Evolutionary conservation across 2,113 vertebrate species (phyloP), one percentile per base, ranked within the genome.

Genomic region (Mormoops blainvillei): DNA sequence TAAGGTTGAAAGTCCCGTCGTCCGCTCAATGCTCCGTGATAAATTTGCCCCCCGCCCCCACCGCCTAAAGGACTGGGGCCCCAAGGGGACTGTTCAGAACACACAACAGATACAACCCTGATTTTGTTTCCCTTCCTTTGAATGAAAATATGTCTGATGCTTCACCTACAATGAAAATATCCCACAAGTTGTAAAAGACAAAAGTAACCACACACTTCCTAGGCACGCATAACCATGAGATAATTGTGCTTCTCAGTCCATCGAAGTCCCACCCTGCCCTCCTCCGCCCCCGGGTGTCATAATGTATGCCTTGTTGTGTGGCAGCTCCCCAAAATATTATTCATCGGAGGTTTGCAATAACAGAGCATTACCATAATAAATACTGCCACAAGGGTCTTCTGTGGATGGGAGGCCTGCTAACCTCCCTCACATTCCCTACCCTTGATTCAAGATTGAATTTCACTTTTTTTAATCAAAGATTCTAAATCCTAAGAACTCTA

Each of bases 341-440:
- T 98, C 93, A 87, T 77, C 56, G 58, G 43, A 97, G 85, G 96
- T 98, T 94, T 98, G 94, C 82, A 98, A 98, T 97, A 98, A 97
- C 97, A 98, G 98, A 97, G 94, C 96, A 98, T 87, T 92, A 97
- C 70, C 89, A 98, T 98, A 98, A 98, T 98, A 99, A 99, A 98
- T 98, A 98, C 77, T 97, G 93, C 96, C 98, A 97, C 96, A 97
- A 98, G 95, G 89, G 95, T 95, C 94, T 97, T 98, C 97, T 96
- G 80, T 77, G 70, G 36, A 94, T 88, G 91, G 91, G 84, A 97
- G 96, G 83, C 48, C 92, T 33, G 45, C n/a, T 68, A 94, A 26
- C 93, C 76, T 91, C 94, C 78, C 65, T 98, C 95, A 95, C 36
- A 74, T 28, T 43, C 93, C 81, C 85, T 96, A 89, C 88, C 73